phyloP scores from a whole-genome alignment of 2,113 vertebrate genomes.

The Pantherophis guttatus region DNA sequence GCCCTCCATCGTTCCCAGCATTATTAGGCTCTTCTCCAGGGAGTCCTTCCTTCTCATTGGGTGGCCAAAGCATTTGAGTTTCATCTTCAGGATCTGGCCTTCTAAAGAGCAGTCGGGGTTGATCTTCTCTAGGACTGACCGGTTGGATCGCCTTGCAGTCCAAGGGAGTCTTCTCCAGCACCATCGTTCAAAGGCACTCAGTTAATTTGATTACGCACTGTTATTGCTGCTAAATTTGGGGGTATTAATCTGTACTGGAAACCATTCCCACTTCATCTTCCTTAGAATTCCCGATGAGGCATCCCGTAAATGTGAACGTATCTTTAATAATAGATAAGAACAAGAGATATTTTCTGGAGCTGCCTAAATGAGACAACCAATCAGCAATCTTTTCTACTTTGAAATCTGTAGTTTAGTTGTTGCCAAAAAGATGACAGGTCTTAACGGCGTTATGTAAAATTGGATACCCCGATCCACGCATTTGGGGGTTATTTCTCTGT shows the following conservation, averaged over 20 bases:
- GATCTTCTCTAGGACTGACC: too few relatives aligned
- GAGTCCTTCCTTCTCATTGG: too few relatives aligned
- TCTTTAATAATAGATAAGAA: slow-evolving; percentile 38
- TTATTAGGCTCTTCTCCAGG: too few relatives aligned
- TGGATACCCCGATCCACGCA: slow-evolving; percentile 11
- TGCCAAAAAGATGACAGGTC: slow-evolving; percentile 16
- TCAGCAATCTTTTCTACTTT: slow-evolving; percentile 20
- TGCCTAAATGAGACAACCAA: slow-evolving; percentile 19
- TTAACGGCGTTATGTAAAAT: slow-evolving; percentile 18
- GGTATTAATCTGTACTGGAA: slow-evolving; percentile 21
- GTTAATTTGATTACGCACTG: not conserved
- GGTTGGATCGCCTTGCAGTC: too few relatives aligned
- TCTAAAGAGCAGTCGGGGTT: too few relatives aligned
- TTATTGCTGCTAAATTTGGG: not conserved
- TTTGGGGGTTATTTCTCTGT: slow-evolving; percentile 25
- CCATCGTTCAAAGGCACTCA: too few relatives aligned
- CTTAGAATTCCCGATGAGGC: slow-evolving; percentile 43
- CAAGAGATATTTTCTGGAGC: slow-evolving; percentile 21
- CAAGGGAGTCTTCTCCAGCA: too few relatives aligned
- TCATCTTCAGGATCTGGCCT: too few relatives aligned
- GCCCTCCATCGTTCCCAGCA: too few relatives aligned
- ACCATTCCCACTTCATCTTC: slow-evolving; percentile 52
- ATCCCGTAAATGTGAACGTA: slow-evolving; percentile 34
- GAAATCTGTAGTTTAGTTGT: not conserved
- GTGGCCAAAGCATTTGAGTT: too few relatives aligned